Conservation (phyloP, 2,888 invertebrate species). For the Norana najaformis region DNA sequence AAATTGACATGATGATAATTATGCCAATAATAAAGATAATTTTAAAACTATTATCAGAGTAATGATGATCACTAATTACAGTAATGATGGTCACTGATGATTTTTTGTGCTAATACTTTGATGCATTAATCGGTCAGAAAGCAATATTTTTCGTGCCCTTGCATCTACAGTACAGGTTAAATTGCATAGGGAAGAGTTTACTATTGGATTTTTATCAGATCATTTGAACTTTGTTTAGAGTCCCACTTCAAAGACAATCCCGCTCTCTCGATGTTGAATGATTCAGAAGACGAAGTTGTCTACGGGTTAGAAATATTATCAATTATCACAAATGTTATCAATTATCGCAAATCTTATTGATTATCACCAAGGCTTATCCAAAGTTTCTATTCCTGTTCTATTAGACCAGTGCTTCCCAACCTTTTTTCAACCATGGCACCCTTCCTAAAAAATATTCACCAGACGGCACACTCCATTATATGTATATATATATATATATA, state of each 20-base stretch:
- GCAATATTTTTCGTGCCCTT: not conserved
- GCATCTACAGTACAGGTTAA: not conserved
- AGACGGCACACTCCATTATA: no score
- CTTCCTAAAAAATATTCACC: no score
- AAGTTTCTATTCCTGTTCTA: no score
- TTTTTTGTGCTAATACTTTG: not conserved
- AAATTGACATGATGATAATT: not conserved
- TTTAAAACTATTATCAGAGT: not conserved
- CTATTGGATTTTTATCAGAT: not conserved
- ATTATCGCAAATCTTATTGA: not conserved
- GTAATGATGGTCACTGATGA: not conserved
- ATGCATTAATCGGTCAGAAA: not conserved
- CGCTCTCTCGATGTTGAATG: slow-evolving; percentile 96
- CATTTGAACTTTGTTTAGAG: slow-evolving; percentile 69
- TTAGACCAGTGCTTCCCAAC: no score
- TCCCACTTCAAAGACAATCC: slow-evolving; percentile 94
- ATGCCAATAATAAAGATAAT: not conserved
- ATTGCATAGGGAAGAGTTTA: not conserved
- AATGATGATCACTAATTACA: not conserved
- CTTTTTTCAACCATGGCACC: no score
- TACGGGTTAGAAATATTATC: slow-evolving; percentile 70
- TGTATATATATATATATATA: no score
- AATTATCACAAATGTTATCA: not conserved
- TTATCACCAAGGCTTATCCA: not conserved
- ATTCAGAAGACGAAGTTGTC: slow-evolving; percentile 89